Conservation (phyloP, 2,797 vertebrate species). For the Sebastes kiyomatsui region DNA sequence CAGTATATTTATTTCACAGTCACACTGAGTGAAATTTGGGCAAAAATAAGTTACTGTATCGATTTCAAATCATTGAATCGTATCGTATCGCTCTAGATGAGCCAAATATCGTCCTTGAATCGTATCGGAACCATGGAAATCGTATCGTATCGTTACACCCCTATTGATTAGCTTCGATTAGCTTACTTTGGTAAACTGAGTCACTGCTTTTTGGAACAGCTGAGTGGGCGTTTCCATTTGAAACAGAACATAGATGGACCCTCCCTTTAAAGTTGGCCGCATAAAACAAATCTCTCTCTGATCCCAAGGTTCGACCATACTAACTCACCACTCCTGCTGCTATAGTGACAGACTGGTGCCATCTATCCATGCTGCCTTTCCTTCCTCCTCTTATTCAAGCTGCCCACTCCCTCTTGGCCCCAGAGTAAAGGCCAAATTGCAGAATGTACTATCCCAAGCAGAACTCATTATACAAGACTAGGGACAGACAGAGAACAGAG, state of each 20-base stretch:
- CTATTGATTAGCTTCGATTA: neutral
- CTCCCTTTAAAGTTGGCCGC: neutral
- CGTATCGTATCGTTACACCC: too few relatives aligned
- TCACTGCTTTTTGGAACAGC: neutral
- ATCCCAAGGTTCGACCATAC: neutral
- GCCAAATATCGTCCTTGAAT: too few relatives aligned
- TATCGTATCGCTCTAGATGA: too few relatives aligned
- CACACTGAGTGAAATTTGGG: too few relatives aligned
- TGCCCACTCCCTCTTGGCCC: slow-evolving; percentile 35
- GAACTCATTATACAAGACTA: slow-evolving; percentile 66
- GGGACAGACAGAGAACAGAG: slow-evolving; percentile 66
- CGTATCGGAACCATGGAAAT: too few relatives aligned
- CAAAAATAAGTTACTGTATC: too few relatives aligned
- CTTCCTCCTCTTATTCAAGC: slow-evolving; percentile 39
- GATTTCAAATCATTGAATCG: too few relatives aligned
- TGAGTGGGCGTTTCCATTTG: too few relatives aligned
- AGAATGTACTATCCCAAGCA: slow-evolving; percentile 60
- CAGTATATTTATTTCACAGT: too few relatives aligned
- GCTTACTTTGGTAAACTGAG: neutral
- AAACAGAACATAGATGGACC: neutral
- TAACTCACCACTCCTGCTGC: slow-evolving; percentile 16
- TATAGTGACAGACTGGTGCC: slow-evolving; percentile 38
- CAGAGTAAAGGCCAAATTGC: slow-evolving; percentile 60
- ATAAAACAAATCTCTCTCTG: neutral
- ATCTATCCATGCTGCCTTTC: slow-evolving; percentile 34